A percentile compares a stretch with the other conserved stretches of the same genome.
Conservation (phyloP, 2,113 vertebrate genomes). For the Oostethus manadensis region DNA sequence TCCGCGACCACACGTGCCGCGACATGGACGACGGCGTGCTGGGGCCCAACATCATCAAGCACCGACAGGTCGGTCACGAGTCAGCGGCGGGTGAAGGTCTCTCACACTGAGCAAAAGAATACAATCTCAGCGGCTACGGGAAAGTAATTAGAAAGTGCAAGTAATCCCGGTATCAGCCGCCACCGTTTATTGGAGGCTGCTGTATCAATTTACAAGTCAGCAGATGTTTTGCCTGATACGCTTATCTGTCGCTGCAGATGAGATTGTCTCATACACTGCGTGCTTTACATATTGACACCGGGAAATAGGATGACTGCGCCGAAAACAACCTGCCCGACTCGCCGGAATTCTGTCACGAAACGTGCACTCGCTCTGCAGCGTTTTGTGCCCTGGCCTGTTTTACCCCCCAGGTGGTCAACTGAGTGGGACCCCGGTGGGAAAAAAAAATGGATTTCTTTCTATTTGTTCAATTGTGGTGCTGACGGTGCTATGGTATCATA, state of each 20-base stretch:
- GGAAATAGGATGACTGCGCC: conserved; percentile 6
- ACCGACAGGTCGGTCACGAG: conserved; percentile 74
- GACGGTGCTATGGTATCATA: too few species aligned
- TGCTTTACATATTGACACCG: conserved; percentile 42
- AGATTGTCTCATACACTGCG: conserved; percentile 31
- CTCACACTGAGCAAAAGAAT: neutral
- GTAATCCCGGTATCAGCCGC: conserved; percentile 55
- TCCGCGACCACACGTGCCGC: conserved; percentile 77
- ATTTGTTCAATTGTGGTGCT: too few species aligned
- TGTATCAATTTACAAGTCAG: conserved; percentile 52
- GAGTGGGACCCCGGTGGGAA: too few species aligned
- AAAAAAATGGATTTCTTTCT: too few species aligned
- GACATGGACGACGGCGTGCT: conserved; percentile 62
- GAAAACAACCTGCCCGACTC: neutral
- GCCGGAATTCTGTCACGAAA: neutral
- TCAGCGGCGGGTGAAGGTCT: neutral
- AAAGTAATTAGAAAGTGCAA: conserved; percentile 38
- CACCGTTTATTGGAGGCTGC: conserved; percentile 41
- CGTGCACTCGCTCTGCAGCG: too few species aligned
- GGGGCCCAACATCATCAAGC: conserved; percentile 70
- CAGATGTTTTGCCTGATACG: conserved; percentile 57
- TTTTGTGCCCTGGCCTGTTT: too few species aligned
- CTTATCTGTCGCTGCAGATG: conserved; percentile 41
- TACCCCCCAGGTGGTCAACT: too few species aligned
- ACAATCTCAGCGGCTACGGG: conserved; percentile 19